Percentiles rank a stretch among this genome's conserved stretches.
Evolutionary conservation across 1,140 invertebrate genomes (phyloP).

Genomic region (Hormaphis cornu): DNA sequence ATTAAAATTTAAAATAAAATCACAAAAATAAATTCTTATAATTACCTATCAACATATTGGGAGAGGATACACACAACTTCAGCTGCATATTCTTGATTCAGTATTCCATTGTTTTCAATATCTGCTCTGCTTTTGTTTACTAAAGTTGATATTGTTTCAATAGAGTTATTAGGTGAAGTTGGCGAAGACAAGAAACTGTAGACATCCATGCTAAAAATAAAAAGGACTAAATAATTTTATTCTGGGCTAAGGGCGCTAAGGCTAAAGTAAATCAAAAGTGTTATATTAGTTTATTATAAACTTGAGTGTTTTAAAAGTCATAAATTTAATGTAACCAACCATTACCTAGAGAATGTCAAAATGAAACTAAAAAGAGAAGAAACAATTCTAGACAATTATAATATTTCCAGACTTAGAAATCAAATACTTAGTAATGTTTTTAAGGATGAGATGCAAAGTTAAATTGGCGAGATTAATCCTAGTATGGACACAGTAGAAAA

Average conservation of each 20-base stretch:
- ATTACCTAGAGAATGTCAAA: neutral
- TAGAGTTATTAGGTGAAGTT: slow-evolving; percentile 42
- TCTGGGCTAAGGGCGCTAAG: too few species aligned
- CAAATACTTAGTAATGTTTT: neutral
- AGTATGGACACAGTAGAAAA: neutral
- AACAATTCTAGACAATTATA: neutral
- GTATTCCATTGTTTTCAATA: slow-evolving; percentile 43
- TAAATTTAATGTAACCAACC: too few species aligned
- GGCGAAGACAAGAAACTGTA: slow-evolving; percentile 71
- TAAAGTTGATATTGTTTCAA: slow-evolving; percentile 51
- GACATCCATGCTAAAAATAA: slow-evolving; percentile 58
- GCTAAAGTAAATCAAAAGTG: too few species aligned
- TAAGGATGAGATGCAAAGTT: neutral
- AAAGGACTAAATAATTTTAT: neutral
- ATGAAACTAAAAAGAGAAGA: neutral
- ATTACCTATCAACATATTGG: slow-evolving; percentile 66
- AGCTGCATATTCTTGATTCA: slow-evolving; percentile 69
- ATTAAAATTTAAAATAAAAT: neutral
- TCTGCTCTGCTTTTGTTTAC: slow-evolving; percentile 56
- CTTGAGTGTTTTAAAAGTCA: too few species aligned
- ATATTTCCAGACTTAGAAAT: neutral
- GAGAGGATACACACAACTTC: slow-evolving; percentile 78
- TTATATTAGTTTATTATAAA: too few species aligned
- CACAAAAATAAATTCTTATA: neutral
- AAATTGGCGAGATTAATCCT: neutral